Evolutionary conservation across 2,888 invertebrate species (phyloP), one percentile per base, ranked within the genome.

Genomic region (Ephialtes manifestator): DNA sequence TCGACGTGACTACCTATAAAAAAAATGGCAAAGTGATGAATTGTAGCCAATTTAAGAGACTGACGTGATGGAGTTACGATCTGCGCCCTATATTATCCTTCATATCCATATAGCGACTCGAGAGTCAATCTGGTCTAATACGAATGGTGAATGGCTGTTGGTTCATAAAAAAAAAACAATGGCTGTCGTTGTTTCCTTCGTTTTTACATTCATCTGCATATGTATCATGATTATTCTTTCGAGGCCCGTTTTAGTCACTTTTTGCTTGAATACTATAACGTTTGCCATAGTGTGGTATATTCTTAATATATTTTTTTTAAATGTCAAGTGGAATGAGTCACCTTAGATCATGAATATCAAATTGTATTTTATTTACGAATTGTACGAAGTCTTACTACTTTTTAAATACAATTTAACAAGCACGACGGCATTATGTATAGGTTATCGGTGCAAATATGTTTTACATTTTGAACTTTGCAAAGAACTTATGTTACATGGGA

Each of bases 51-150:
- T 83, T 74, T 55, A 13, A 76, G 35, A 72, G 79, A 83, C 75
- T 72, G 85, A 84, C 63, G 82, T 67, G 75, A 67, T 18, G 58
- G 79, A 79, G 79, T 85, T 79, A 85, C 79, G 70, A 72, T 79
- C 60, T 15, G 15, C 53, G 28, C 31, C 18, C 15, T 55, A 20
- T 43, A 13, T 31, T 70, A 77, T 63, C 70, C 7, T 68, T 76
- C 20, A 46, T 70, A 46, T 75, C 48, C 10, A 60, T 28, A 18
- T 11, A 18, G 18, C 13, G 15, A 24, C 20, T 79, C 67, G 67
- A 67, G 76, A 58, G 51, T 68, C 72, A 72, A 77, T 77, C 55
- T 58, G 43, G 48, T 20, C 67, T 68, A 81, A 75, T 53, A 60
- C 7, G 67, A 84, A 77, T 28, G 48, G 28, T 51, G 8, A 67